Evolutionary conservation across 2,888 invertebrate genomes (phyloP).

Genomic region (Ophion ellenae): DNA sequence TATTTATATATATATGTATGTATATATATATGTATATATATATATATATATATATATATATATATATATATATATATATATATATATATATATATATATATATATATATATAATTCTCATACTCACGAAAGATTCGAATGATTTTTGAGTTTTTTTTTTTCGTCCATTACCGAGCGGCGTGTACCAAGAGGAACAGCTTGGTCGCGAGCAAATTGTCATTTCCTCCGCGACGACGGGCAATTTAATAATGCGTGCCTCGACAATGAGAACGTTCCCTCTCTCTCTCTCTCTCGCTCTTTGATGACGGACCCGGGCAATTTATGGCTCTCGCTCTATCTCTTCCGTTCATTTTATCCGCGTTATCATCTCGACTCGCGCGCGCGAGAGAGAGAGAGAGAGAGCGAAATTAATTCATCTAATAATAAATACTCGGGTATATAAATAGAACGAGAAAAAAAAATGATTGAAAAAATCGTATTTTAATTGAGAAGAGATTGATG

Average conservation of each 20-base stretch:
- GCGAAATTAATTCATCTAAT: too few relatives aligned
- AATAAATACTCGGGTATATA: too few relatives aligned
- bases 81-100: too few relatives aligned
- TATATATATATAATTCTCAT: background rate
- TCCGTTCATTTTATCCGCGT: conserved; percentile 48
- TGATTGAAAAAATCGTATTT: background rate
- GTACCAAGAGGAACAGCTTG: conserved; percentile 47
- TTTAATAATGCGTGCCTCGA: conserved; percentile 65
- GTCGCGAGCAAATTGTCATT: conserved; percentile 65
- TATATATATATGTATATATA: too few relatives aligned
- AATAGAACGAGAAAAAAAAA: background rate
- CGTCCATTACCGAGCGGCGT: conserved; percentile 16
- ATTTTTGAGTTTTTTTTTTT: conserved; percentile 32
- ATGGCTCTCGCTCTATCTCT: conserved; percentile 38
- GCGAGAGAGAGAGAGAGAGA: too few relatives aligned
- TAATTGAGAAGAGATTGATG: background rate
- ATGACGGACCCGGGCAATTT: conserved; percentile 18
- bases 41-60: background rate
- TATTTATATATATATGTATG: too few relatives aligned
- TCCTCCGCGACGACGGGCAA: conserved; percentile 65
- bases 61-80: too few relatives aligned
- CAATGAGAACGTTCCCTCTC: conserved; percentile 54
- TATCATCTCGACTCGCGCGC: background rate
- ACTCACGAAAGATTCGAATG: background rate
- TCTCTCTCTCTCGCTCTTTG: conserved; percentile 29